Evolutionary conservation across 2,113 vertebrate genomes (phyloP).

Genomic region (Cyprinodon tularosa): DNA sequence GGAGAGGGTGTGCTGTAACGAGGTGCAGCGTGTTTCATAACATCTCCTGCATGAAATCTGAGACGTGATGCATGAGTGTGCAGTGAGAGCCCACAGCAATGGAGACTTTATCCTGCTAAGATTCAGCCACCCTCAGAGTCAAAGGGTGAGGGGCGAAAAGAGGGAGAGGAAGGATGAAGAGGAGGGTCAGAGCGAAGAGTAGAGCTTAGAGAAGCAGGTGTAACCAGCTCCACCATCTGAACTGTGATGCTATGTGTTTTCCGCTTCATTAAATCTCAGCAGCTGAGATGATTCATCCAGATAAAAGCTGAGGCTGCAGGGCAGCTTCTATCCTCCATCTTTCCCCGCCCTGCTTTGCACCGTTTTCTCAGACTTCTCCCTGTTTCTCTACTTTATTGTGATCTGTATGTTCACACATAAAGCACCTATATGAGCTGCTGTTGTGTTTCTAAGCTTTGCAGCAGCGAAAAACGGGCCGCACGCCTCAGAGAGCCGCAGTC

Average conservation of each 20-base stretch:
- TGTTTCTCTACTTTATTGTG: background rate
- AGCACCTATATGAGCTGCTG: background rate
- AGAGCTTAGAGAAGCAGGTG: background rate
- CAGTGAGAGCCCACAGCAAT: background rate
- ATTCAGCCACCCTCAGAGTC: background rate
- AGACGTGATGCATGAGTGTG: slow-evolving; percentile 16
- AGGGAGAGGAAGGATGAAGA: background rate
- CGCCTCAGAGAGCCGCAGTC: slow-evolving; percentile 15
- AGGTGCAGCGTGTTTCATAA: slow-evolving; percentile 30
- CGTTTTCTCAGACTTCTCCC: background rate
- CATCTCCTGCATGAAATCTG: background rate
- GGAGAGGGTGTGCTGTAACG: background rate
- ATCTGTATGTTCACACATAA: background rate
- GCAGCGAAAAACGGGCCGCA: slow-evolving; percentile 4
- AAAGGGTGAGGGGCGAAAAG: background rate
- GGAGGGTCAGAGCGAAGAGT: background rate
- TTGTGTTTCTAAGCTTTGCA: slow-evolving; percentile 5
- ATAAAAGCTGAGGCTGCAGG: slow-evolving; percentile 19
- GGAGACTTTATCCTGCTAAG: slow-evolving; percentile 35
- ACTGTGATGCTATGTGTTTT: slow-evolving; percentile 1
- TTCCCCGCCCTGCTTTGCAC: background rate
- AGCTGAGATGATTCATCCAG: slow-evolving; percentile 27
- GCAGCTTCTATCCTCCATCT: background rate
- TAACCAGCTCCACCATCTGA: slow-evolving; percentile 2
- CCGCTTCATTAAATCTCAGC: slow-evolving; percentile 18